A percentile compares a stretch with the other conserved stretches of the same genome.
Conservation (phyloP, 2,113 vertebrate genomes). For the Eleginops maclovinus region DNA sequence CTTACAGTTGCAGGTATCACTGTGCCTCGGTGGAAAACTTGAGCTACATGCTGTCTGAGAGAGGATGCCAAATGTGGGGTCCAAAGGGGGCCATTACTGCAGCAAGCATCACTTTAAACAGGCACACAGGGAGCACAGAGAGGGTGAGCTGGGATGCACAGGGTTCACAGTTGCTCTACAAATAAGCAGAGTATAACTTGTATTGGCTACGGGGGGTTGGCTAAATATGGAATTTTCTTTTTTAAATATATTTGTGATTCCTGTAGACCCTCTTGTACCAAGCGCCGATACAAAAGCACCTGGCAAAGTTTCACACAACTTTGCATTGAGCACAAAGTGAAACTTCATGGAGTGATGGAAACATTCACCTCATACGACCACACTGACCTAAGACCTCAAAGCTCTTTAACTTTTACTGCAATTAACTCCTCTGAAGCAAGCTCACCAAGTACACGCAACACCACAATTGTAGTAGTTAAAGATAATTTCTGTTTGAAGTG, state of each 20-base stretch:
- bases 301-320: neutral
- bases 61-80: conserved; percentile 48
- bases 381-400: conserved; percentile 16
- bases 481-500: neutral
- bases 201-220: conserved; percentile 12
- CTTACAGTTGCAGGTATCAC: conserved; percentile 19
- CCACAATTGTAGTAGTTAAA: neutral
- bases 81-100: conserved; percentile 48
- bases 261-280: neutral
- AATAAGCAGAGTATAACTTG: conserved; percentile 23
- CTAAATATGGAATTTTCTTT: neutral
- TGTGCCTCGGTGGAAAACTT: conserved; percentile 24
- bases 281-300: conserved; percentile 9
- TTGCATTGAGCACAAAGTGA: neutral
- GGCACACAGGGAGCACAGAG: conserved; percentile 44
- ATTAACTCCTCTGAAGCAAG: conserved; percentile 13
- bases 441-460: neutral
- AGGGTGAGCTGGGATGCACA: conserved; percentile 37
- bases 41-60: conserved; percentile 39
- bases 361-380: neutral
- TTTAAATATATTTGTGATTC: neutral
- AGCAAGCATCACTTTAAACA: conserved; percentile 56
- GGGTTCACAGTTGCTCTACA: conserved; percentile 25
- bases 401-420: conserved; percentile 6
- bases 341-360: neutral